Percentiles rank a stretch among this genome's conserved stretches.
These are phyloP conservation scores for Myocastor coypus DNA, from an alignment of 2,113 vertebrate species.

Conservation along the genomic window DNA sequence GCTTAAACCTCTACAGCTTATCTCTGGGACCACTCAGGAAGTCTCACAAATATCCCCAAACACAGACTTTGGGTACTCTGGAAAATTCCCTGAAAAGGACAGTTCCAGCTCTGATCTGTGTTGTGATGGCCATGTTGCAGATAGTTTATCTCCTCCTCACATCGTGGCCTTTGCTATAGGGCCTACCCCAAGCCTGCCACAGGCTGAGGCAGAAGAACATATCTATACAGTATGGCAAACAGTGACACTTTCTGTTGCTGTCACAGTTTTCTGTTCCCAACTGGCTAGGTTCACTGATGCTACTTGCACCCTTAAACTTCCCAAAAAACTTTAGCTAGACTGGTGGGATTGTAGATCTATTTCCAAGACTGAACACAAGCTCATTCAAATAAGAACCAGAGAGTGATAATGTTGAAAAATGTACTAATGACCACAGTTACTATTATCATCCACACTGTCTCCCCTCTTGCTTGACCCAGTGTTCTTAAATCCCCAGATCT, in stretches of 20 bases:
- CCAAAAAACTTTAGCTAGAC: background rate
- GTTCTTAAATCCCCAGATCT: background rate
- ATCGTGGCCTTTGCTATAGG: background rate
- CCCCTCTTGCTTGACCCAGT: background rate
- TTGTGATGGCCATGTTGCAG: too few relatives aligned
- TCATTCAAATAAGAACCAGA: background rate
- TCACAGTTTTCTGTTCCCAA: background rate
- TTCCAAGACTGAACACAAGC: background rate
- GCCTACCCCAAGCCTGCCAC: too few relatives aligned
- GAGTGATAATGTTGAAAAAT: background rate
- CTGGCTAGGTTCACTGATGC: background rate
- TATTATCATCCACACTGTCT: background rate
- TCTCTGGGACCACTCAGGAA: background rate
- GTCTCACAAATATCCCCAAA: background rate
- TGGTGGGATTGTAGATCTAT: background rate
- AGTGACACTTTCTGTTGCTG: background rate
- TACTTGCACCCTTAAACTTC: background rate
- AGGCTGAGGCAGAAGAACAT: background rate
- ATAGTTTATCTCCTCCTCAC: background rate
- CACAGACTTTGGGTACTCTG: background rate
- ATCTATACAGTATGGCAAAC: background rate
- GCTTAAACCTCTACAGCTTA: background rate
- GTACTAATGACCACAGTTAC: background rate
- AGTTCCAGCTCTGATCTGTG: background rate
- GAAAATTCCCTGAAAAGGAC: background rate